Conservation (phyloP, 2,797 vertebrate species). For the Gephyroberyx darwinii region DNA sequence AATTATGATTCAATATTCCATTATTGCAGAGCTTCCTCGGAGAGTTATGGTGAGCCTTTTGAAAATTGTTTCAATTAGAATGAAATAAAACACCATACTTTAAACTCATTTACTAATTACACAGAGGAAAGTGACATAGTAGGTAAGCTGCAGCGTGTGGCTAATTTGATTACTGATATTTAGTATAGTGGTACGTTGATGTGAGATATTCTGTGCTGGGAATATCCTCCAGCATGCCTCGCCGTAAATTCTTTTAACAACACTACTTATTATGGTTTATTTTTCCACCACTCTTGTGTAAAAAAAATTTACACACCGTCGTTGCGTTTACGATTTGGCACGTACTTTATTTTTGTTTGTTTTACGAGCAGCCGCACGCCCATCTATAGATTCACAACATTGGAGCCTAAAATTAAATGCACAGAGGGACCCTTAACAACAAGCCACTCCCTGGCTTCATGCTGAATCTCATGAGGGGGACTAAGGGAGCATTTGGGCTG, state of each 20-base stretch:
- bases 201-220: constrained; percentile 16
- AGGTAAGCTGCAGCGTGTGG: not conserved
- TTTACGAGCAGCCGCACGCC: constrained; percentile 55
- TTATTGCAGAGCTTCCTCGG: constrained; percentile 72
- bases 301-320: constrained; percentile 50
- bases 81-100: constrained; percentile 66
- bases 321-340: constrained; percentile 60
- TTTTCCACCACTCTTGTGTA: constrained; percentile 37
- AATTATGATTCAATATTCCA: constrained; percentile 70
- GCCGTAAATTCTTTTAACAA: constrained; percentile 19
- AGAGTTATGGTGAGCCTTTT: constrained; percentile 51
- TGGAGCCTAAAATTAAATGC: constrained; percentile 26
- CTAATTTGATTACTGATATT: constrained; percentile 8
- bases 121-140: constrained; percentile 34
- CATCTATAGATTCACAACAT: constrained; percentile 28
- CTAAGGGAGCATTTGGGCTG: constrained; percentile 42
- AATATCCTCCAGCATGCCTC: constrained; percentile 21
- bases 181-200: not conserved
- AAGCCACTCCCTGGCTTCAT: constrained; percentile 31
- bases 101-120: constrained; percentile 59
- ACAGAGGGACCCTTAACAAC: constrained; percentile 21
- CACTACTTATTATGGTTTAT: constrained; percentile 36
- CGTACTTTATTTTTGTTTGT: constrained; percentile 60
- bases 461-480: constrained; percentile 22
- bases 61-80: constrained; percentile 69